Evolutionary conservation across 2,113 vertebrate species (phyloP).

Genomic region (Seriola rivoliana): DNA sequence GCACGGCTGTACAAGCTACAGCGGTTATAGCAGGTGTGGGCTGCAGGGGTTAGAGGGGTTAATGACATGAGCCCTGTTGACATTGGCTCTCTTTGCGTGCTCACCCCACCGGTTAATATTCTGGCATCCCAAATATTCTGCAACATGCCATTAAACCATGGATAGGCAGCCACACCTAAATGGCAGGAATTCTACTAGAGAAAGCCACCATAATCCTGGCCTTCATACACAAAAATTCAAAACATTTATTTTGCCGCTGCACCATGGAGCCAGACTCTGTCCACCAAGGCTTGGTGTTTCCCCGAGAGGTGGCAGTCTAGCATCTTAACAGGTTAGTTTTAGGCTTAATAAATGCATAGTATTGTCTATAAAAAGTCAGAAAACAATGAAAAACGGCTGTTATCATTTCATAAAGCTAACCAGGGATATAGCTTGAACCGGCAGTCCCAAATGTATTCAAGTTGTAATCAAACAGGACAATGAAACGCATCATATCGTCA

Average conservation of each 20-base stretch:
- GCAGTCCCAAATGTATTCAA: too few species aligned
- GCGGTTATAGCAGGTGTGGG: slow-evolving; percentile 68
- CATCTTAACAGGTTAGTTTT: not conserved
- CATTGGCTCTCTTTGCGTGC: slow-evolving; percentile 76
- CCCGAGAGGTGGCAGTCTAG: not conserved
- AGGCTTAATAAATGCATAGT: not conserved
- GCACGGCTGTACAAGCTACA: not conserved
- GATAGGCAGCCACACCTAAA: slow-evolving; percentile 67
- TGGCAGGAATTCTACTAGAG: slow-evolving; percentile 77
- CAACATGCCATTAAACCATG: slow-evolving; percentile 77
- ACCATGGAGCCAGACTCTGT: slow-evolving; percentile 1
- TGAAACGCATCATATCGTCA: not conserved
- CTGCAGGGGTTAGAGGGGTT: slow-evolving; percentile 60
- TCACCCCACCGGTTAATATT: slow-evolving; percentile 82
- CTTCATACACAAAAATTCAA: slow-evolving; percentile 68
- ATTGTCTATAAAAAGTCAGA: not conserved
- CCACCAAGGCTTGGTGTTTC: not conserved
- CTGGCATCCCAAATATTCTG: slow-evolving; percentile 84
- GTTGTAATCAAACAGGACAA: too few species aligned
- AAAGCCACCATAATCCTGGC: slow-evolving; percentile 81
- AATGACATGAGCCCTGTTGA: slow-evolving; percentile 75
- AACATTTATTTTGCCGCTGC: slow-evolving; percentile 52
- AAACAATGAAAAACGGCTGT: not conserved
- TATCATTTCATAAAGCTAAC: too few species aligned
- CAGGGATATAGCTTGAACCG: too few species aligned